phyloP scores from a whole-genome alignment of 2,888 invertebrate species.

The Yponomeuta evonymella region DNA sequence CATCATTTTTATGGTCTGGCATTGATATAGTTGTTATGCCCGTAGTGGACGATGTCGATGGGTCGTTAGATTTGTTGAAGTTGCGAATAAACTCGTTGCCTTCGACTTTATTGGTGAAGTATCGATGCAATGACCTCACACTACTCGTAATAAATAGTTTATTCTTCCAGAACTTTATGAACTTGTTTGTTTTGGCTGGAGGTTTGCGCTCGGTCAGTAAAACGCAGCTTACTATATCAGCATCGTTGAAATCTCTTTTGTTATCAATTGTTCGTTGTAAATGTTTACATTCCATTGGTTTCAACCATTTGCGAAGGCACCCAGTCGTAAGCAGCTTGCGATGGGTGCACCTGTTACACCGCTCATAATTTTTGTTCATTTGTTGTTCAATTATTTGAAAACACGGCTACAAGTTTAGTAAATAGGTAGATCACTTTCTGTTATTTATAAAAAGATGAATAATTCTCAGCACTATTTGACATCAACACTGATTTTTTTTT shows the following conservation, averaged over 20 bases:
- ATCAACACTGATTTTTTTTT: no score
- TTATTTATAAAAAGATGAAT: neutral
- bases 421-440: neutral
- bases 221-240: constrained; percentile 61
- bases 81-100: constrained; percentile 51
- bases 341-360: constrained; percentile 65
- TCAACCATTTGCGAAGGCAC: constrained; percentile 68
- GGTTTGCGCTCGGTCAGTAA: constrained; percentile 59
- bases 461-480: no score
- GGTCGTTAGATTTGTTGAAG: constrained; percentile 45
- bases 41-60: constrained; percentile 50
- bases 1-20: constrained; percentile 45
- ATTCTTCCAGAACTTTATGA: constrained; percentile 69
- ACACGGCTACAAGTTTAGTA: neutral
- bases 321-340: constrained; percentile 68
- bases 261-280: constrained; percentile 62
- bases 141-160: constrained; percentile 64
- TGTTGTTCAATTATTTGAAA: constrained; percentile 19
- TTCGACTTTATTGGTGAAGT: constrained; percentile 56
- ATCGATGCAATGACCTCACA: constrained; percentile 62
- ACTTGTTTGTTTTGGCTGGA: constrained; percentile 56
- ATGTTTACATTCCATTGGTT: constrained; percentile 72
- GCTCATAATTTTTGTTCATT: constrained; percentile 70
- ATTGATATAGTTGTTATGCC: constrained; percentile 32
- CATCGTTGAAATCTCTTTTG: constrained; percentile 59